Evolutionary conservation across 1,140 invertebrate genomes (phyloP).

Genomic region (Papilio aristodemus): DNA sequence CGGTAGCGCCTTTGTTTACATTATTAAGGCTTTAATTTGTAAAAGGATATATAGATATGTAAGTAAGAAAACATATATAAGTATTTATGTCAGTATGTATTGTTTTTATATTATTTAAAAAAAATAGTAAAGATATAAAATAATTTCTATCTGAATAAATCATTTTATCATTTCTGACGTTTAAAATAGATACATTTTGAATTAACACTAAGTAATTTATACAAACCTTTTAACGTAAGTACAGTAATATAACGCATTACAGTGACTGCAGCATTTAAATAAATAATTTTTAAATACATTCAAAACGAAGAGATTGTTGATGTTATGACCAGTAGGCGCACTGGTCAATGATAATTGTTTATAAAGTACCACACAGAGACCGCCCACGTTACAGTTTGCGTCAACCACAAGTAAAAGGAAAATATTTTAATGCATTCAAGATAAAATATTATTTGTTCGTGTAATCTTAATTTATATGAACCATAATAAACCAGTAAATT

Average conservation of each 20-base stretch:
- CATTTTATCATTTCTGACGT: no score
- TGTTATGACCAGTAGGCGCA: constrained; percentile 2
- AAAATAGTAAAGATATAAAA: no score
- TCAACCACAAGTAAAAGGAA: constrained; percentile 27
- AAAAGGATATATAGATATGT: no score
- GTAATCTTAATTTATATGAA: neutral
- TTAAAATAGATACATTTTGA: no score
- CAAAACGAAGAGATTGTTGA: neutral
- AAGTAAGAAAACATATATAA: no score
- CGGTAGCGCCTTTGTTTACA: no score
- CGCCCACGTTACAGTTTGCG: constrained; percentile 20
- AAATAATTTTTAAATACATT: constrained; percentile 4
- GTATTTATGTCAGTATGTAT: no score
- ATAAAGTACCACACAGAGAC: constrained; percentile 5
- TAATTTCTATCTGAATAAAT: no score
- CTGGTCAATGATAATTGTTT: constrained; percentile 24
- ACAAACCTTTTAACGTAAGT: neutral
- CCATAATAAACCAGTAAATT: neutral
- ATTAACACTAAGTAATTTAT: no score
- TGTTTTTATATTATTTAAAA: no score
- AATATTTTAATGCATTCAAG: constrained; percentile 21
- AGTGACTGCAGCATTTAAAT: neutral
- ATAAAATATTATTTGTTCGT: neutral
- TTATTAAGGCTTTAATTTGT: no score
- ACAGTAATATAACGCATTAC: neutral